A percentile compares a stretch with the other conserved stretches of the same genome.
phyloP scores from a whole-genome alignment of 1,140 invertebrate species.

The Reticulitermes speratus region DNA sequence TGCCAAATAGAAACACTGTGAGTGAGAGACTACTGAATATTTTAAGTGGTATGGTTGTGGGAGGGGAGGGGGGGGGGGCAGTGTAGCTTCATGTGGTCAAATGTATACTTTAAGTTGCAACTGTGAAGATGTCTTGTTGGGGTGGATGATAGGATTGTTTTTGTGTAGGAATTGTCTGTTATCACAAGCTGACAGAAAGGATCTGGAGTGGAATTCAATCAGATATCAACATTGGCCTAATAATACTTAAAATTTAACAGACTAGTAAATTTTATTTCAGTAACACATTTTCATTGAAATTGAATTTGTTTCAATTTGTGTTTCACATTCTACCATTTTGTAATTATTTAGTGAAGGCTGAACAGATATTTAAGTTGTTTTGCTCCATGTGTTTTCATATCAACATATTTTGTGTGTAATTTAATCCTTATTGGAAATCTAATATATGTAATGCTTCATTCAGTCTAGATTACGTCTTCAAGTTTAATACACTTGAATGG shows the following conservation, averaged over 20 bases:
- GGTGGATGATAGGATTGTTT: background rate
- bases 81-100: background rate
- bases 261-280: background rate
- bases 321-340: background rate
- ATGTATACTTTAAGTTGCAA: background rate
- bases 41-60: background rate
- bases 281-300: background rate
- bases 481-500: background rate
- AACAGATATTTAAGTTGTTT: background rate
- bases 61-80: too few species aligned
- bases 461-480: background rate
- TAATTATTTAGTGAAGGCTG: background rate
- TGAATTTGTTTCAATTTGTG: background rate
- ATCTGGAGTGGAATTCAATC: background rate
- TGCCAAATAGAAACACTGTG: background rate
- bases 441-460: background rate
- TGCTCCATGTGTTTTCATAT: background rate
- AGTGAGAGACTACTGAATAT: background rate
- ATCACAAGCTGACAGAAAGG: background rate
- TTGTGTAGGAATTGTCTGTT: background rate
- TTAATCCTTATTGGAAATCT: background rate
- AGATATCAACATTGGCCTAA: slow-evolving; percentile 11
- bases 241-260: background rate
- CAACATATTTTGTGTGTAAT: slow-evolving; percentile 2
- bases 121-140: background rate